Percentiles rank a stretch among this genome's conserved stretches.
Conservation (phyloP, 2,113 vertebrate species). For the Craseonycteris thonglongyai region DNA sequence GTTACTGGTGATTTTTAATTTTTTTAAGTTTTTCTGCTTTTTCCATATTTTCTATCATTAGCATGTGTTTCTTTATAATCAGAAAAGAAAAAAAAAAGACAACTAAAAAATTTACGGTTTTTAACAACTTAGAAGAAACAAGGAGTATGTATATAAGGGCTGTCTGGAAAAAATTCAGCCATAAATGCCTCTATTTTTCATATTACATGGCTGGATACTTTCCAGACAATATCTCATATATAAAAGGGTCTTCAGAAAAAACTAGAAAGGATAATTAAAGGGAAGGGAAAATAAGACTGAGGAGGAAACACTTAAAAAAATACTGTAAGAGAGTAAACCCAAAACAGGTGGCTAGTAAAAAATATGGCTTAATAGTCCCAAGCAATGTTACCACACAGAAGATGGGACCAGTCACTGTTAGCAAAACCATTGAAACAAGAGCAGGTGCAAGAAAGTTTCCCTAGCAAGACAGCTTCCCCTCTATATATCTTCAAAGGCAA, state of each 20-base stretch:
- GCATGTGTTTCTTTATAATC: background rate
- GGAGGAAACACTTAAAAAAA: background rate
- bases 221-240: no score
- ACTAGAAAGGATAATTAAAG: background rate
- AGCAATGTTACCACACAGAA: background rate
- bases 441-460: background rate
- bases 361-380: background rate
- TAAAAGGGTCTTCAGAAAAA: constrained; percentile 7
- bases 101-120: background rate
- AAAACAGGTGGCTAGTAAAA: background rate
- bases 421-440: background rate
- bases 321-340: background rate
- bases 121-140: background rate
- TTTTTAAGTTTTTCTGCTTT: background rate
- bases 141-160: background rate
- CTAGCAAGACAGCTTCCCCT: background rate
- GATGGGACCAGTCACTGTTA: no score
- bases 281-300: background rate
- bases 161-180: constrained; percentile 31
- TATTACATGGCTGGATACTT: no score
- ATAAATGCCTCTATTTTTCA: no score
- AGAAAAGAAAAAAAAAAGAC: background rate
- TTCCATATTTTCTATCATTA: constrained; percentile 4
- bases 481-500: background rate
- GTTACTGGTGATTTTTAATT: background rate